Conservation (phyloP, 37 sponge, comb jelly and placozoan genomes). For the Dysidea cf. avara region DNA sequence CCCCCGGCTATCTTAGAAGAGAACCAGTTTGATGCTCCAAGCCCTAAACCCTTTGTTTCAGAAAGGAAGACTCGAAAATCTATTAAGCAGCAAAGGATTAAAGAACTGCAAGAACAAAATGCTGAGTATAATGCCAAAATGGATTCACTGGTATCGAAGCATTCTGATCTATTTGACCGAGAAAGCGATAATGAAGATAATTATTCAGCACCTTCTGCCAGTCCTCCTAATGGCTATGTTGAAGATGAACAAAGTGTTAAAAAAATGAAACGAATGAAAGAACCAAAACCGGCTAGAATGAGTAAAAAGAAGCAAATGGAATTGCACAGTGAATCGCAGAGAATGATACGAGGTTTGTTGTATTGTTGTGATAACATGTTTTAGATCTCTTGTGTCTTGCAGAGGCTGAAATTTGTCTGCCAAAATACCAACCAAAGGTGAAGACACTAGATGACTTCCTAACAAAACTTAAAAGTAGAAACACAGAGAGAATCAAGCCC, state of each 20-base stretch:
- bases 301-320: slow-evolving; percentile 44
- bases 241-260: no score
- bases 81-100: neutral
- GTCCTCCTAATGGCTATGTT: no score
- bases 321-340: slow-evolving; percentile 73
- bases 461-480: slow-evolving; percentile 26
- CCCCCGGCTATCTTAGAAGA: no score
- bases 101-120: no score
- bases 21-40: no score
- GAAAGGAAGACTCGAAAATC: slow-evolving; percentile 9
- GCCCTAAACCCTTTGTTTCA: neutral
- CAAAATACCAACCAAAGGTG: slow-evolving; percentile 57
- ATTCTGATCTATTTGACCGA: no score
- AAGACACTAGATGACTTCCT: slow-evolving; percentile 69
- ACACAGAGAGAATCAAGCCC: neutral
- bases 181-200: no score
- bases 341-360: slow-evolving; percentile 54
- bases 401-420: slow-evolving; percentile 64
- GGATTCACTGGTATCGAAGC: no score
- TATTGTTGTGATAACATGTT: neutral
- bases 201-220: no score
- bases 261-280: no score
- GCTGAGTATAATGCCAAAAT: no score
- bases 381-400: neutral
- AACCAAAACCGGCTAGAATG: slow-evolving; percentile 6